Base-by-base conservation (phyloP, 1,140 invertebrate species). In the Andrena cerasifolii region DNA sequence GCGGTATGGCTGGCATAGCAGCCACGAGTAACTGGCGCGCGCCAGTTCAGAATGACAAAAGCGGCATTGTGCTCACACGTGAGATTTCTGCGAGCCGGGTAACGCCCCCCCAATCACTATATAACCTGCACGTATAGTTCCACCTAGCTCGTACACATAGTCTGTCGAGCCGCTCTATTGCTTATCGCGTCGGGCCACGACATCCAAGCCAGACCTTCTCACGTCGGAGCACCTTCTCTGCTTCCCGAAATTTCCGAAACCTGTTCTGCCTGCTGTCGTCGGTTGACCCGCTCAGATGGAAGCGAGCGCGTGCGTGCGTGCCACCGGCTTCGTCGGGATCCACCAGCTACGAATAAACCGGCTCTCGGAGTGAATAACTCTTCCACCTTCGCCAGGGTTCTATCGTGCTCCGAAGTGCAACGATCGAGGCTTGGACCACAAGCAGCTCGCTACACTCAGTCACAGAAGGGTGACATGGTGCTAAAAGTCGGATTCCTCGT, bases 181-280 rank as follows among this genome's bases (percentile, higher is more conserved):
- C 82, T 83, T 83, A 83, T 83, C 82, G 80, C 66, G 49, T 72
- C 76, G 58, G 28, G 75, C 76, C 80, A 83, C 79, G 65, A 62
- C 77, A 68, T 79, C 77, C 80, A 63, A n/a, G 62, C 47, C 40
- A 28, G 56, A n/a, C n/a, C n/a, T 18, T 33, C 54, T 54, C 72
- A 36, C 71, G 63, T 82, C 68, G 40, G 33, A 18, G 51, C 78
- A 67, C 53, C 70, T 82, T 56, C 68, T 40, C 65, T 67, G 31
- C 45, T 67, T 75, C 75, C 47, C 79, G 74, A 82, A 82, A 82
- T 82, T n/a, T 70, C 79, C 61, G 53, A 62, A 71, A 68, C 54
- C 75, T 82, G 80, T 82, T 73, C 62, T 56, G n/a, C 21, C 33
- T 78, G 36, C 8, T 71, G 75, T 78, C 51, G 43, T 26, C 56